phyloP scores from a whole-genome alignment of 35 echinoderm and acorn worm genomes.

The Lytechinus variegatus region DNA sequence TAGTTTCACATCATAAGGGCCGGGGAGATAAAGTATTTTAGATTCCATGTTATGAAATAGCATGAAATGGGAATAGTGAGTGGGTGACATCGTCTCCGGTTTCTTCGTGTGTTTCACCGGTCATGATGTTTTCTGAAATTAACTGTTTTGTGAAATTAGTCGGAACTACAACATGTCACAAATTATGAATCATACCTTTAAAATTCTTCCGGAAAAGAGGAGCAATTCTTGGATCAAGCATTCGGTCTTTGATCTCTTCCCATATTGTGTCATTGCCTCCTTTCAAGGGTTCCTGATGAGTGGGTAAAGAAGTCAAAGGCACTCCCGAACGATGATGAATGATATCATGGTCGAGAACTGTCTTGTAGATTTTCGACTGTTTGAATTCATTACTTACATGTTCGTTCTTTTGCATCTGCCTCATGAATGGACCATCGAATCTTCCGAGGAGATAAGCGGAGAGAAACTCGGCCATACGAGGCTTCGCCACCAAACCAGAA shows the following conservation, averaged over 20 bases:
- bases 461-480: slow-evolving; percentile 23
- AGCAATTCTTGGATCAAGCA: slow-evolving; percentile 55
- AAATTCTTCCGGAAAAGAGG: slow-evolving; percentile 58
- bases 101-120: too few species aligned
- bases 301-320: not conserved
- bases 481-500: not conserved
- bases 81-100: too few species aligned
- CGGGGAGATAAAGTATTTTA: too few species aligned
- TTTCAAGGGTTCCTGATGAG: not conserved
- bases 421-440: slow-evolving; percentile 58
- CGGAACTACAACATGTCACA: too few species aligned
- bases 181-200: slow-evolving; percentile 17
- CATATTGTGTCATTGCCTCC: slow-evolving; percentile 56
- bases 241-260: slow-evolving; percentile 46
- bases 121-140: too few species aligned
- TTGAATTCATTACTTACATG: slow-evolving; percentile 59
- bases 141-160: too few species aligned
- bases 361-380: not conserved
- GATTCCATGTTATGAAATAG: too few species aligned
- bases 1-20: too few species aligned
- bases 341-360: slow-evolving; percentile 3
- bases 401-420: slow-evolving; percentile 52
- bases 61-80: too few species aligned
- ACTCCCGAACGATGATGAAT: slow-evolving; percentile 47
- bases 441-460: slow-evolving; percentile 5